Percentiles rank a stretch among this genome's conserved stretches.
Conservation (phyloP, 2,888 invertebrate genomes). For the Limnephilus auricula region DNA sequence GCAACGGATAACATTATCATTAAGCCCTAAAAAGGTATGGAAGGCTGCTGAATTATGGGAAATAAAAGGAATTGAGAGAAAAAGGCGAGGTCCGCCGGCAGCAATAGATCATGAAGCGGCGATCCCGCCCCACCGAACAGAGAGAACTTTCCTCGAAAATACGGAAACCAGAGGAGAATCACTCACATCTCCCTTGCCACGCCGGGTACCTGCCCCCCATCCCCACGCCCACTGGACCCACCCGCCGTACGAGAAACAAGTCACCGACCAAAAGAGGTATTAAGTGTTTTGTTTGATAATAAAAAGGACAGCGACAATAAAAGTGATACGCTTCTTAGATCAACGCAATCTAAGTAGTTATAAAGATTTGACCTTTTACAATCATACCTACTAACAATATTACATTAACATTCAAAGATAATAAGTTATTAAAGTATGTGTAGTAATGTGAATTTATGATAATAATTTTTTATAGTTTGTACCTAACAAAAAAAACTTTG, state of each 20-base stretch:
- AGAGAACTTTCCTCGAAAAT: constrained; percentile 16
- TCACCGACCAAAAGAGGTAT: constrained; percentile 12
- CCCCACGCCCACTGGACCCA: neutral
- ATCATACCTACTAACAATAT: neutral
- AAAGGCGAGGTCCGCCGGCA: constrained; percentile 57
- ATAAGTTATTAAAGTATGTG: too few relatives aligned
- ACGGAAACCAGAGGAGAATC: constrained; percentile 44
- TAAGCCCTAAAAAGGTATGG: constrained; percentile 58
- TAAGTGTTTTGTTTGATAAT: constrained; percentile 34
- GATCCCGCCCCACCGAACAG: constrained; percentile 54
- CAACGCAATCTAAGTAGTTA: neutral
- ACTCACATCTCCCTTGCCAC: constrained; percentile 32
- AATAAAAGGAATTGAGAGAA: constrained; percentile 58
- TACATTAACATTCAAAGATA: neutral
- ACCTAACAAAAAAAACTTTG: too few relatives aligned
- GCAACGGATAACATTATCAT: constrained; percentile 64
- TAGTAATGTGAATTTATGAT: too few relatives aligned
- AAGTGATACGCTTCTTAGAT: neutral
- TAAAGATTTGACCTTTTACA: neutral
- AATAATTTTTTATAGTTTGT: too few relatives aligned
- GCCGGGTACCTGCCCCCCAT: neutral
- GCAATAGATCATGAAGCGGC: constrained; percentile 60
- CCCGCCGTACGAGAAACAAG: neutral
- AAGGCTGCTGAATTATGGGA: constrained; percentile 63
- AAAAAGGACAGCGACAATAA: neutral